These are phyloP conservation scores for Lutjanus argentimaculatus DNA, from an alignment of 2,797 vertebrate species.

Conservation along the genomic window DNA sequence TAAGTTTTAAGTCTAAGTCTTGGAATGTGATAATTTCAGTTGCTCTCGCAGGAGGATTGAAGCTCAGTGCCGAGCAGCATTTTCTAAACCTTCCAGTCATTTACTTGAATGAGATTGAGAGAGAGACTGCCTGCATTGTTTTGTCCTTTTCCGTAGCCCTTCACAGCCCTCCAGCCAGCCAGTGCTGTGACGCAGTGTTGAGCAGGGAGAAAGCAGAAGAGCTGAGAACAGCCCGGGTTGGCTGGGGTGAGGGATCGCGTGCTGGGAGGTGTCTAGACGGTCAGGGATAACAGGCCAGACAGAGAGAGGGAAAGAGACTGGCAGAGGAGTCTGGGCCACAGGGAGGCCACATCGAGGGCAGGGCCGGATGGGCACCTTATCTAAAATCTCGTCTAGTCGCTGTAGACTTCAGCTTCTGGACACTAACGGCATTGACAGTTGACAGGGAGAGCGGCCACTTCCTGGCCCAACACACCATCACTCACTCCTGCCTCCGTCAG, in stretches of 20 bases:
- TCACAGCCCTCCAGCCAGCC: slow-evolving; percentile 50
- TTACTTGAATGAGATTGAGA: slow-evolving; percentile 35
- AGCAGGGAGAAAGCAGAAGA: slow-evolving; percentile 62
- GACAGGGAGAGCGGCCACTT: slow-evolving; percentile 73
- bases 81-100: slow-evolving; percentile 48
- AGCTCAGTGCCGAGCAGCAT: slow-evolving; percentile 33
- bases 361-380: slow-evolving; percentile 76
- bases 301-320: slow-evolving; percentile 59
- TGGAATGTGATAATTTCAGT: slow-evolving; percentile 56
- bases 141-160: slow-evolving; percentile 47
- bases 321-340: slow-evolving; percentile 72
- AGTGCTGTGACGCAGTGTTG: slow-evolving; percentile 52
- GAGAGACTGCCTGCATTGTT: slow-evolving; percentile 53
- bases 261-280: slow-evolving; percentile 76
- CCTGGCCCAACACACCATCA: slow-evolving; percentile 60
- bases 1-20: slow-evolving; percentile 54
- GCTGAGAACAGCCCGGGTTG: slow-evolving; percentile 60
- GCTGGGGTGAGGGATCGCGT: slow-evolving; percentile 71
- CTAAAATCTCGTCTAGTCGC: slow-evolving; percentile 76
- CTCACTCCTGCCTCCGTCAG: slow-evolving; percentile 41
- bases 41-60: slow-evolving; percentile 45
- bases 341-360: slow-evolving; percentile 73
- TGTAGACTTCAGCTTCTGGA: slow-evolving; percentile 67
- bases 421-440: slow-evolving; percentile 78
- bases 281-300: slow-evolving; percentile 70